phyloP scores from a whole-genome alignment of 2,113 vertebrate species.

The Protomyctophum bolini region DNA sequence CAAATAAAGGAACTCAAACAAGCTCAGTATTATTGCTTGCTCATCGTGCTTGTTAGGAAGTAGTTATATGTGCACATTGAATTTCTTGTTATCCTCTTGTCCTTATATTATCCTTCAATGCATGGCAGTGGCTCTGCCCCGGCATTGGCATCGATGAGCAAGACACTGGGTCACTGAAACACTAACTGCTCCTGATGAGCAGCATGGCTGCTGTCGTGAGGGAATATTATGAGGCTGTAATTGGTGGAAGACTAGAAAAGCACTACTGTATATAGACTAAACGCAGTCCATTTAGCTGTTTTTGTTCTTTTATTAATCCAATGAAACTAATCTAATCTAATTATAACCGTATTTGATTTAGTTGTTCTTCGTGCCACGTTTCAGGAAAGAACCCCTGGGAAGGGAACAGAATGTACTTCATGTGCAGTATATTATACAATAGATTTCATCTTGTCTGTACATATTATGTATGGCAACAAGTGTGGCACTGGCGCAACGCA shows the following conservation, averaged over 20 bases:
- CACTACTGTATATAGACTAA: too few relatives aligned
- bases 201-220: too few relatives aligned
- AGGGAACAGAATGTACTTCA: constrained; percentile 23
- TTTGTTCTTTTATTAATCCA: neutral
- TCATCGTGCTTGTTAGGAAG: constrained; percentile 39
- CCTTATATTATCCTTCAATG: too few relatives aligned
- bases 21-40: constrained; percentile 40
- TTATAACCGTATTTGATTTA: neutral
- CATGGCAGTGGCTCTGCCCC: too few relatives aligned
- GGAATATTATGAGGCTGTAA: too few relatives aligned
- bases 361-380: constrained; percentile 30
- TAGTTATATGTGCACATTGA: constrained; percentile 50
- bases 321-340: neutral
- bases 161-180: too few relatives aligned
- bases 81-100: too few relatives aligned
- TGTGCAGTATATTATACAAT: neutral
- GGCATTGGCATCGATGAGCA: too few relatives aligned
- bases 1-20: constrained; percentile 34
- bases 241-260: too few relatives aligned
- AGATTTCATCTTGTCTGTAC: constrained; percentile 14
- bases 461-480: neutral
- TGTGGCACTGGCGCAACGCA: neutral
- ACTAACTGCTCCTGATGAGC: too few relatives aligned
- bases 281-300: too few relatives aligned
- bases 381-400: constrained; percentile 19